These are phyloP conservation scores for Drosophila prostipennis DNA, from an alignment of 2,888 invertebrate species.

Conservation along the genomic window DNA sequence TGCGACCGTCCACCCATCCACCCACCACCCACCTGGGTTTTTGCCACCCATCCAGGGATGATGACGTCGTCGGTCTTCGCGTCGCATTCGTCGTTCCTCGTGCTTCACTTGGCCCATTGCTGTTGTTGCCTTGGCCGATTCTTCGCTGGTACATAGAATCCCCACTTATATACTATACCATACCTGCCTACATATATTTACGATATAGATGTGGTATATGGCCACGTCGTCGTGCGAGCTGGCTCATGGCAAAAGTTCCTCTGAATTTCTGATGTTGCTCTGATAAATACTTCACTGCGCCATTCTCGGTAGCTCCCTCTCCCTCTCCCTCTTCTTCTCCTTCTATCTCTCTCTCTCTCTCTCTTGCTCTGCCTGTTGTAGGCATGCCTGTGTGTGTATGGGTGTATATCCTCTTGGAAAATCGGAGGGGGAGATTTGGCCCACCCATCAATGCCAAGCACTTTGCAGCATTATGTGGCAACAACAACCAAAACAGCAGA, in stretches of 20 bases:
- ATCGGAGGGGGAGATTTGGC: conserved; percentile 32
- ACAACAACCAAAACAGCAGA: conserved; percentile 31
- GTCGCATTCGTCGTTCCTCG: conserved; percentile 35
- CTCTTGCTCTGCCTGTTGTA: not conserved
- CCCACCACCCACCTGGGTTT: not conserved
- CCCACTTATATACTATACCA: conserved; percentile 15
- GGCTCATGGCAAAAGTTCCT: conserved; percentile 59
- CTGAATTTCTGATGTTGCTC: conserved; percentile 82
- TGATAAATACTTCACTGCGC: conserved; percentile 79
- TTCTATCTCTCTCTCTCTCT: conserved; percentile 6
- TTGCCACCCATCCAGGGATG: conserved; percentile 61
- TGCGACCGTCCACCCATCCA: not conserved
- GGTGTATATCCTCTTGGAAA: conserved; percentile 22
- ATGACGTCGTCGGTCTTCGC: conserved; percentile 59
- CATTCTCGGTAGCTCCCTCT: conserved; percentile 23
- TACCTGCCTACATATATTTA: conserved; percentile 13
- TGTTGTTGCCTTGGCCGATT: conserved; percentile 78
- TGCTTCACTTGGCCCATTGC: conserved; percentile 17
- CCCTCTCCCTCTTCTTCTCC: conserved; percentile 5
- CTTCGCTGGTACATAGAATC: conserved; percentile 36
- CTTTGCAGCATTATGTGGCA: conserved; percentile 67
- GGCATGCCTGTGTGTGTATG: conserved; percentile 16
- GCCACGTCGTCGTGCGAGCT: conserved; percentile 47
- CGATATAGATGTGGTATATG: conserved; percentile 47
- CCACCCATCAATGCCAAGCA: conserved; percentile 34